These are phyloP conservation scores for Sebastolobus alascanus DNA, from an alignment of 2,797 vertebrate species.

Conservation along the genomic window DNA sequence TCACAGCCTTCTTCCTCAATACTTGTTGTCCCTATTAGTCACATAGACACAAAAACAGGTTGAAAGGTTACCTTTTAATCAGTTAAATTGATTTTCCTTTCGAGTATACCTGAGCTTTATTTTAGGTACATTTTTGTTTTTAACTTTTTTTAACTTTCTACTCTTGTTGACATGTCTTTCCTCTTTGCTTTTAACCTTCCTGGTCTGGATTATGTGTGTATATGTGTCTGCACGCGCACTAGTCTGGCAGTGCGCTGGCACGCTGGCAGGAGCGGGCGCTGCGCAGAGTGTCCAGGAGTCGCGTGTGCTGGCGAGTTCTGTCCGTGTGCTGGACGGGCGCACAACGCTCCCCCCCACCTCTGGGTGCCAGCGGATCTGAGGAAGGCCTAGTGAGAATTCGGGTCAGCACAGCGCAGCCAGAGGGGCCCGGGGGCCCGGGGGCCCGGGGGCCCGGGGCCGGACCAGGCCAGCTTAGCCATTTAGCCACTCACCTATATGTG, in stretches of 20 bases:
- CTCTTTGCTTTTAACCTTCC: slow-evolving; percentile 38
- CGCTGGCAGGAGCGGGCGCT: slow-evolving; percentile 85
- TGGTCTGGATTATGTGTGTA: slow-evolving; percentile 44
- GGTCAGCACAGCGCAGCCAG: slow-evolving; percentile 84
- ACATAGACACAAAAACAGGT: no score
- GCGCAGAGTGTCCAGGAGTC: slow-evolving; percentile 82
- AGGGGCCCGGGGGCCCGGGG: neutral
- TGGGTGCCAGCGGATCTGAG: slow-evolving; percentile 86
- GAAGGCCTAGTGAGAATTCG: slow-evolving; percentile 87
- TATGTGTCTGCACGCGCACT: slow-evolving; percentile 51
- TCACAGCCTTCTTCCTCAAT: neutral
- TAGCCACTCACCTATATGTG: slow-evolving; percentile 2
- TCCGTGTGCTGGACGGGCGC: slow-evolving; percentile 86
- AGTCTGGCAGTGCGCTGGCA: slow-evolving; percentile 84
- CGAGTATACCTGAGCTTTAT: neutral
- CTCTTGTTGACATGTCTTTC: slow-evolving; percentile 41
- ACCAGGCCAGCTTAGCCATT: neutral
- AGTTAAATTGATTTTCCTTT: neutral
- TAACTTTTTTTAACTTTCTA: neutral
- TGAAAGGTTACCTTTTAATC: neutral
- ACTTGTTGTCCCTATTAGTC: no score
- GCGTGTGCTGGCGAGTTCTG: slow-evolving; percentile 86
- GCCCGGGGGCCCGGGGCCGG: neutral
- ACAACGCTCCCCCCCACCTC: slow-evolving; percentile 75
- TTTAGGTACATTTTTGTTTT: neutral